A percentile compares a stretch with the other conserved stretches of the same genome.
Evolutionary conservation across 2,888 invertebrate species (phyloP).

Genomic region (Diplazon laetatorius): DNA sequence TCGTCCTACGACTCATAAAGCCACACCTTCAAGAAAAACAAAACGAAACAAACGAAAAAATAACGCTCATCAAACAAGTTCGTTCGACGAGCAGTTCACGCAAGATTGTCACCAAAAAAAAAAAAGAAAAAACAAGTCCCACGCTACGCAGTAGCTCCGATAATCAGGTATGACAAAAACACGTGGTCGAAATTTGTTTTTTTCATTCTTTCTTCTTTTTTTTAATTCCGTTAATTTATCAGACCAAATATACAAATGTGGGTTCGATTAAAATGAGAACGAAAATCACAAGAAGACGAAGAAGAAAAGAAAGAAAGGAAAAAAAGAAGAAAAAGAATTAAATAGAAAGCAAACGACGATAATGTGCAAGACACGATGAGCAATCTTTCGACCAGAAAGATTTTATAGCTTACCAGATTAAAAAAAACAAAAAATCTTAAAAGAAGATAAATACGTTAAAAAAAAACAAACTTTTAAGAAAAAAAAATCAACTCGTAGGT

Average conservation of each 20-base stretch:
- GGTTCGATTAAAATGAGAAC: constrained; percentile 49
- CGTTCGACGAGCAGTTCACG: constrained; percentile 31
- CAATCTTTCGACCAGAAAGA: constrained; percentile 47
- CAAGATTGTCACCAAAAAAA: constrained; percentile 30
- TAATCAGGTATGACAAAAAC: constrained; percentile 55
- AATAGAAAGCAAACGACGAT: constrained; percentile 21
- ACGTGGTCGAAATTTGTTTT: constrained; percentile 58
- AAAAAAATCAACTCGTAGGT: constrained; percentile 57
- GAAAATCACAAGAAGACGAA: constrained; percentile 44
- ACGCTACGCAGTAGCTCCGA: constrained; percentile 24
- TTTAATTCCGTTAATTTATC: constrained; percentile 52
- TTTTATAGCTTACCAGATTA: constrained; percentile 55
- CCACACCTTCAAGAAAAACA: too few relatives aligned
- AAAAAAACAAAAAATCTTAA: too few relatives aligned
- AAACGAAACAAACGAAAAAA: too few relatives aligned
- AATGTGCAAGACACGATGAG: constrained; percentile 17
- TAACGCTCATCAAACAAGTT: too few relatives aligned
- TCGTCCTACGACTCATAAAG: constrained; percentile 87
- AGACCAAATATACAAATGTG: constrained; percentile 62
- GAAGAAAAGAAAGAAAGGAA: constrained; percentile 1
- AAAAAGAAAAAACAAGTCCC: constrained; percentile 15
- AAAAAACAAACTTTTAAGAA: too few relatives aligned
- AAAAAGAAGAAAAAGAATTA: constrained; percentile 18
- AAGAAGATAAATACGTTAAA: too few relatives aligned
- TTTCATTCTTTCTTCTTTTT: constrained; percentile 54